phyloP scores from a whole-genome alignment of 2,113 vertebrate genomes.

The Sylvilagus bachmani region DNA sequence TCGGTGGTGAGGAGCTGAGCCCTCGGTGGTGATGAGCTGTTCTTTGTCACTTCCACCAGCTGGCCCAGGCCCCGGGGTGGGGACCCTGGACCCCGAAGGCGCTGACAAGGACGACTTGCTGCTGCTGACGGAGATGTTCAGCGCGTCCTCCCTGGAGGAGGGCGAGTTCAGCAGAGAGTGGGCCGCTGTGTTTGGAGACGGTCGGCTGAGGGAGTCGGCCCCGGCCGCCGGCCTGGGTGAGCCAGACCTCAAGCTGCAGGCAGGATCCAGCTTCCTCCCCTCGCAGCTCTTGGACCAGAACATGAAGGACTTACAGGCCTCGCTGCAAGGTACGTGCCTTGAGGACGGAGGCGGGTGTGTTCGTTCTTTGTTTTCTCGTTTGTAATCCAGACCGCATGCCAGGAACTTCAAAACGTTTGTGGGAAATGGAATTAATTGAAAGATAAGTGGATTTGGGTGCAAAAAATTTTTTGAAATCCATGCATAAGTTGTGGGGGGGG shows the following conservation, averaged over 20 bases:
- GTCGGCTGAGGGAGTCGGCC: slow-evolving; percentile 69
- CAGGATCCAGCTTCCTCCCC: slow-evolving; percentile 92
- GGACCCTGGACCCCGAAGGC: slow-evolving; percentile 84
- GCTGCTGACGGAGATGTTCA: slow-evolving; percentile 95
- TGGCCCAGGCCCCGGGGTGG: slow-evolving; percentile 81
- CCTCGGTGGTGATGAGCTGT: neutral
- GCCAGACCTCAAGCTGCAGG: slow-evolving; percentile 80
- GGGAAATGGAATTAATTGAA: no score
- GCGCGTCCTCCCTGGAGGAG: slow-evolving; percentile 91
- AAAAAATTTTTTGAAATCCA: no score
- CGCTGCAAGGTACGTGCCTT: slow-evolving; percentile 88
- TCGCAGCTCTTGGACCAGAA: slow-evolving; percentile 97
- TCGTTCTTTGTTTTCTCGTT: neutral
- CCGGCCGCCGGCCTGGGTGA: slow-evolving; percentile 80
- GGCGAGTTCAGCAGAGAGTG: slow-evolving; percentile 94
- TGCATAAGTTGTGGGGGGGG: no score
- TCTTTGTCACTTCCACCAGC: slow-evolving; percentile 79
- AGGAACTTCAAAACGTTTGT: no score
- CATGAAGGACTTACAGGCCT: slow-evolving; percentile 90
- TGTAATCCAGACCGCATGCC: neutral
- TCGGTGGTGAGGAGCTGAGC: neutral
- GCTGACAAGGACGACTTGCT: slow-evolving; percentile 92
- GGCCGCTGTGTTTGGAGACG: slow-evolving; percentile 94
- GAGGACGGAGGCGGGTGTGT: neutral
- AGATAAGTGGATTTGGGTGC: no score